Evolutionary conservation across 2,888 invertebrate species (phyloP), one percentile per base, ranked within the genome.

Genomic region (Cotesia congregata): DNA sequence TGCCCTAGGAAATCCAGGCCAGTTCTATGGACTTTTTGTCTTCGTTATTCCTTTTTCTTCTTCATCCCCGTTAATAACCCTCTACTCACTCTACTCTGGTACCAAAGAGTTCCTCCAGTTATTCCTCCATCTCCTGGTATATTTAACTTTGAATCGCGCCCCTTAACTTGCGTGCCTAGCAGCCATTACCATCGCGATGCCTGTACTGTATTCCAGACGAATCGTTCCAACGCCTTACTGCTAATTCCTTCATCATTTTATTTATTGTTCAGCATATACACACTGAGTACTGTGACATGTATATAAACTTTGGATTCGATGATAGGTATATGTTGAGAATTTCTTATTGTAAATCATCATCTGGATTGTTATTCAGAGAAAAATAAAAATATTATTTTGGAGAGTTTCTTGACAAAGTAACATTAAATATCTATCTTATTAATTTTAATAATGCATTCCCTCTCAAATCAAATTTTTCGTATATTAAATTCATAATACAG

Each of bases 201-300:
- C 1, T 73, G 72, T 73, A 41, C 1, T 73, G 72, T 73, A 41
- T 73, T 65, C 30, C 5, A 67, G 20, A 65, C 65, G 65, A 73
- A 67, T 59, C 17, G 65, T 65, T 73, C 59, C 59, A 64, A 65
- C 60, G 65, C 65, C 50, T 73, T 50, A 20, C 9, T 41, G 59
- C 40, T 41, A 73, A 64, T 73, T 65, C 20, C 64, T 5, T 65
- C 20, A 73, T 67, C 20, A 65, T 65, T 59, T 59, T 15, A 64
- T 30, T 65, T 65, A 65, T 65, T 38, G 30, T 65, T 65, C 30
- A 12, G 30, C 12, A 65, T 17, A 17, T 17, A 17, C 17, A 17
- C 17, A 17, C 17, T 17, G 17, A 17, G 17, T 30, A 30, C 30
- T 62, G 9, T 65, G 65, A 65, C 38, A 30, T 7, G 30, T 30